Evolutionary conservation across 2,888 invertebrate genomes (phyloP).

Genomic region (Priocnemis perturbator): DNA sequence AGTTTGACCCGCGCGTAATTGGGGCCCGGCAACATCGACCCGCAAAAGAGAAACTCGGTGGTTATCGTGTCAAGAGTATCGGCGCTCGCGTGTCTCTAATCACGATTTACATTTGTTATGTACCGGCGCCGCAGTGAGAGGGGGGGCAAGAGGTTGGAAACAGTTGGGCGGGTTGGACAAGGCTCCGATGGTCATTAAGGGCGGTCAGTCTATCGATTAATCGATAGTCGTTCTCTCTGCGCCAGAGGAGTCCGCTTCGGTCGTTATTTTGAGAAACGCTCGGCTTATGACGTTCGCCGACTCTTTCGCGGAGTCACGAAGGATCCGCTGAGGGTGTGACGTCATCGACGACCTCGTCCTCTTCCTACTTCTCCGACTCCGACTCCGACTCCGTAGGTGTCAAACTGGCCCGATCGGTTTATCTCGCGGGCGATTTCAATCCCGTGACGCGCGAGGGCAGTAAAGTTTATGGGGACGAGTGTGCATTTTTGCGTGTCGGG

Average conservation of each 20-base stretch:
- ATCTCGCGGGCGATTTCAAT: no score
- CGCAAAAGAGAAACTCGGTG: constrained; percentile 7
- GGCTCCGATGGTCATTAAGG: constrained; percentile 41
- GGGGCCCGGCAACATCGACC: neutral
- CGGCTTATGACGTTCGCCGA: neutral
- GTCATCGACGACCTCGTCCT: no score
- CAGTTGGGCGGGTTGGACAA: no score
- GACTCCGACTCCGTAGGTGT: no score
- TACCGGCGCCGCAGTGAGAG: neutral
- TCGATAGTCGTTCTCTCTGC: constrained; percentile 34
- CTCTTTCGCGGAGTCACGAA: neutral
- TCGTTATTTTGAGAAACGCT: constrained; percentile 14
- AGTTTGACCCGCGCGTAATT: neutral
- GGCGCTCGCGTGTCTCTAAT: constrained; percentile 49
- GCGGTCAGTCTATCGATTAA: constrained; percentile 55
- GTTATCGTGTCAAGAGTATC: constrained; percentile 8
- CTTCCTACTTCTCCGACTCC: no score
- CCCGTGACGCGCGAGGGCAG: no score
- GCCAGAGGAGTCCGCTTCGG: neutral
- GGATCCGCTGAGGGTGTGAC: neutral
- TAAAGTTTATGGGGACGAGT: no score
- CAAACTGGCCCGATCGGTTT: no score
- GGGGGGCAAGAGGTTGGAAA: no score
- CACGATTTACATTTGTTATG: constrained; percentile 33
- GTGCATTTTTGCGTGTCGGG: no score